These are phyloP conservation scores for Galagoides demidoff DNA, from an alignment of 2,797 vertebrate genomes.

Conservation along the genomic window DNA sequence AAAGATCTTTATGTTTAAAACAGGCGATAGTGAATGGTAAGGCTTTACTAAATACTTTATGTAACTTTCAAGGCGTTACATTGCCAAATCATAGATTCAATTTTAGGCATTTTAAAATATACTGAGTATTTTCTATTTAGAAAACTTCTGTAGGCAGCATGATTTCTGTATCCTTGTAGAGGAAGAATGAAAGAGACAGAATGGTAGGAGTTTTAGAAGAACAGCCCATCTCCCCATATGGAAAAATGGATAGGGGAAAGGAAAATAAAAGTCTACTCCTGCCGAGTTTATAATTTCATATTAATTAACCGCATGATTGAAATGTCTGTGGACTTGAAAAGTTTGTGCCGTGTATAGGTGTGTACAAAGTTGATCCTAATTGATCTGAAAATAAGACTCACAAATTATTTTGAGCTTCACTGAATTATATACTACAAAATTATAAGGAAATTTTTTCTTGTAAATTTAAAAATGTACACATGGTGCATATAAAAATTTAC, in stretches of 20 bases:
- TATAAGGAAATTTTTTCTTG: constrained; percentile 14
- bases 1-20: not conserved
- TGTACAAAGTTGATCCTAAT: not conserved
- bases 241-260: not conserved
- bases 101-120: constrained; percentile 10
- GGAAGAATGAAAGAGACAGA: not conserved
- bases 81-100: not conserved
- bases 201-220: not conserved
- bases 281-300: not conserved
- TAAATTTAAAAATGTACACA: not conserved
- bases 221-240: not conserved
- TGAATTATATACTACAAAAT: not conserved
- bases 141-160: not conserved
- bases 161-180: not conserved
- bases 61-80: not conserved
- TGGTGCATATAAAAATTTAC: constrained; percentile 26
- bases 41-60: not conserved
- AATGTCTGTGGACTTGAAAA: not conserved
- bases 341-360: not conserved
- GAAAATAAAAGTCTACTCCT: not conserved
- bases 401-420: not conserved
- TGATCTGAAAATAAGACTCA: constrained; percentile 34
- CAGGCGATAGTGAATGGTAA: constrained; percentile 32
- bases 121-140: constrained; percentile 1
- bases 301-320: not conserved